phyloP scores from a whole-genome alignment of 64 coral and sea anemone genomes.

The Pocillopora damicornis region DNA sequence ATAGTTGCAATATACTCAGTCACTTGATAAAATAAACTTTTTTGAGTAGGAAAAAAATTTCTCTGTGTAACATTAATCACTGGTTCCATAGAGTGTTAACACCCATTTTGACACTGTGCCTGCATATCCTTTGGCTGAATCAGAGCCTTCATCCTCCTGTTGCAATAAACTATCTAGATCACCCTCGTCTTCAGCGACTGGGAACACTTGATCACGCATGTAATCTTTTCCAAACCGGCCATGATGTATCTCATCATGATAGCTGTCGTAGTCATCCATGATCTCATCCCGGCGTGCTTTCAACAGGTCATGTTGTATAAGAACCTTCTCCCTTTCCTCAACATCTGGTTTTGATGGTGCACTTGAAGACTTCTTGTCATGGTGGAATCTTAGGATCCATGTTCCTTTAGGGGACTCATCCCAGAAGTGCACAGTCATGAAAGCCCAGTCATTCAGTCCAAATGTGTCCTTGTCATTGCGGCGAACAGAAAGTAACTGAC shows the following conservation, averaged over 20 bases:
- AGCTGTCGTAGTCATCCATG: slow-evolving; percentile 49
- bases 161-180: slow-evolving; percentile 61
- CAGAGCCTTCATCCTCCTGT: slow-evolving; percentile 48
- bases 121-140: slow-evolving; percentile 7
- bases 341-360: slow-evolving; percentile 63
- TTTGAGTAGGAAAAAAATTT: background rate
- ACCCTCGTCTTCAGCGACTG: slow-evolving; percentile 59
- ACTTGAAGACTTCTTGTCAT: slow-evolving; percentile 45
- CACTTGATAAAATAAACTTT: background rate
- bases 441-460: slow-evolving; percentile 85
- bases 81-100: slow-evolving; percentile 59
- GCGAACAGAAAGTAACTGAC: slow-evolving; percentile 72
- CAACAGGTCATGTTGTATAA: slow-evolving; percentile 62
- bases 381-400: slow-evolving; percentile 66
- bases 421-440: slow-evolving; percentile 99
- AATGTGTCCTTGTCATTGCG: slow-evolving; percentile 58
- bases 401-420: slow-evolving; percentile 70
- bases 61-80: background rate
- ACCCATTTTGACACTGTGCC: slow-evolving; percentile 28
- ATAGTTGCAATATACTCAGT: no score
- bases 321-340: slow-evolving; percentile 68
- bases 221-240: slow-evolving; percentile 87
- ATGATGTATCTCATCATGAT: slow-evolving; percentile 95
- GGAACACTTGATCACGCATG: slow-evolving; percentile 91
- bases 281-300: slow-evolving; percentile 90